Conservation (phyloP, 1,140 invertebrate species). For the Bombus pascuorum region DNA sequence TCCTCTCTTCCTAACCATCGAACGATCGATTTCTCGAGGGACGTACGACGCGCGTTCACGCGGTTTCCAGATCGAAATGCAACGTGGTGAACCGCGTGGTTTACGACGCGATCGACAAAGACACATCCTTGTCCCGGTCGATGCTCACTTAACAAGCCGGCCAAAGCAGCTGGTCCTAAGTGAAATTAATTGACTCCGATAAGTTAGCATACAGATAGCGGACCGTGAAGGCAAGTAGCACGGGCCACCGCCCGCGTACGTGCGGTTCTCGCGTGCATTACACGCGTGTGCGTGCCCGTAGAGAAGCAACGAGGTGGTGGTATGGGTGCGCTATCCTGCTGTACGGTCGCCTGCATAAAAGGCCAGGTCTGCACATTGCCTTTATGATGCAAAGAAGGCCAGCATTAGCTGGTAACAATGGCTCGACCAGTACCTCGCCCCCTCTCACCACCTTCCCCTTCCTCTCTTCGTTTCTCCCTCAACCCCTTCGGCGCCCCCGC, state of each 20-base stretch:
- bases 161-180: constrained; percentile 62
- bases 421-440: constrained; percentile 46
- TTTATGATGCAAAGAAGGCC: constrained; percentile 75
- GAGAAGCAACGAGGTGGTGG: neutral
- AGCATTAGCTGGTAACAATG: constrained; percentile 73
- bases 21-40: neutral
- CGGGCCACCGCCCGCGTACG: constrained; percentile 36
- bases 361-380: constrained; percentile 60
- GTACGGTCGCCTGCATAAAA: constrained; percentile 66
- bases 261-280: constrained; percentile 39
- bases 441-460: neutral
- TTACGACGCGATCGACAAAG: neutral
- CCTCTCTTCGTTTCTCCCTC: neutral
- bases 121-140: constrained; percentile 5
- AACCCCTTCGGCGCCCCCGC: neutral
- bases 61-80: no score
- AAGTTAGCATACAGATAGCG: constrained; percentile 58
- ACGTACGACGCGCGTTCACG: no score
- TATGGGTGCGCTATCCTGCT: constrained; percentile 46
- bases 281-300: constrained; percentile 22
- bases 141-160: constrained; percentile 33
- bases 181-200: constrained; percentile 66
- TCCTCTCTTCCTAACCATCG: neutral
- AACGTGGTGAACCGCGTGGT: neutral
- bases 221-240: constrained; percentile 48